phyloP scores from a whole-genome alignment of 2,113 vertebrate species.

The Dissostichus mawsoni region DNA sequence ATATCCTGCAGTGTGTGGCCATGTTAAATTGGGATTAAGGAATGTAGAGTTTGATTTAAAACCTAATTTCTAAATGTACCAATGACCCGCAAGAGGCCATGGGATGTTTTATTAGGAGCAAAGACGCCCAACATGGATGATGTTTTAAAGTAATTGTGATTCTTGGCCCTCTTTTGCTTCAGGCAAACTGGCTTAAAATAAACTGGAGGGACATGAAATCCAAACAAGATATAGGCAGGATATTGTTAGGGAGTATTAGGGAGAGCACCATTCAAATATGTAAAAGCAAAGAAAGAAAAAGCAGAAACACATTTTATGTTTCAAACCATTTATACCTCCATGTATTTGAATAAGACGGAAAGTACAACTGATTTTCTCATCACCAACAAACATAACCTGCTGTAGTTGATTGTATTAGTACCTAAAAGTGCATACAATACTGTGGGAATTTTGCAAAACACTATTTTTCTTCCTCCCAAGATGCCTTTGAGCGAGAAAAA shows the following conservation, averaged over 20 bases:
- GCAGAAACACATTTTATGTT: background rate
- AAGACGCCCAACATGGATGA: background rate
- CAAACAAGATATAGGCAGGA: background rate
- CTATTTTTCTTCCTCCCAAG: no score
- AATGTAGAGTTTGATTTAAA: background rate
- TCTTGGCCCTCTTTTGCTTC: background rate
- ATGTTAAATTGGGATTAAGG: constrained; percentile 9
- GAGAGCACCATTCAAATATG: no score
- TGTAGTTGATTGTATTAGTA: no score
- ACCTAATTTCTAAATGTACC: no score
- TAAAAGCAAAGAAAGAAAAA: no score
- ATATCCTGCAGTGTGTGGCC: background rate
- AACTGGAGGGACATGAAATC: background rate
- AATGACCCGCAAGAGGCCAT: background rate
- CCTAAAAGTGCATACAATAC: no score
- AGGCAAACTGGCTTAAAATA: no score
- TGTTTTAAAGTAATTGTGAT: background rate
- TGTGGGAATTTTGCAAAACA: no score
- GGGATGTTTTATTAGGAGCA: background rate
- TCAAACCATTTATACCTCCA: background rate
- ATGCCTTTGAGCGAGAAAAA: no score
- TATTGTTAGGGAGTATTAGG: background rate
- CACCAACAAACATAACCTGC: no score
- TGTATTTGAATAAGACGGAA: no score
- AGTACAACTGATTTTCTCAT: no score